These are phyloP conservation scores for Agriopis marginaria DNA, from an alignment of 2,888 invertebrate genomes.

Conservation along the genomic window DNA sequence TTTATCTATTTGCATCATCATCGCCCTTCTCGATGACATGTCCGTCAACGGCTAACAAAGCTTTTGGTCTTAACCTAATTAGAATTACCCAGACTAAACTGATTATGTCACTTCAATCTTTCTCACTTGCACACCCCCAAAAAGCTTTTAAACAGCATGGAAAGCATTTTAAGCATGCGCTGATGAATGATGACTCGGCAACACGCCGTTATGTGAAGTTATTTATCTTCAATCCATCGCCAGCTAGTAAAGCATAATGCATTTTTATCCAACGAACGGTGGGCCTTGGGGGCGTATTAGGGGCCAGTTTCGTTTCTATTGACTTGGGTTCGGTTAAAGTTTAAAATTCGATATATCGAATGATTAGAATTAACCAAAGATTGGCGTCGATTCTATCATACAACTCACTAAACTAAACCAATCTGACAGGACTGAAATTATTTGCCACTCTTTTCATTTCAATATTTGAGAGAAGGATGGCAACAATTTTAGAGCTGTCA, in stretches of 20 bases:
- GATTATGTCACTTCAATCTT: not conserved
- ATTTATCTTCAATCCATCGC: slow-evolving; percentile 67
- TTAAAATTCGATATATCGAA: no score
- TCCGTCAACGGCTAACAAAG: no score
- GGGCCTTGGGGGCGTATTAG: slow-evolving; percentile 17
- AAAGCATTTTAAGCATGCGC: slow-evolving; percentile 34
- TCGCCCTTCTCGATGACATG: not conserved
- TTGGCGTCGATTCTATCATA: no score
- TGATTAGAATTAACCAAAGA: no score
- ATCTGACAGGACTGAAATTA: no score
- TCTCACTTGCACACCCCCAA: not conserved
- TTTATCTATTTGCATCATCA: not conserved
- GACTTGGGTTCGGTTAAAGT: not conserved
- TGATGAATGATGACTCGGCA: slow-evolving; percentile 53
- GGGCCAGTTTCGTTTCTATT: slow-evolving; percentile 3
- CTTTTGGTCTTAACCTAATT: no score
- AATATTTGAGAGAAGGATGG: no score
- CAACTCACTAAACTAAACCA: no score
- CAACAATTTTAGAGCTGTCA: no score
- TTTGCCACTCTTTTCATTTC: no score
- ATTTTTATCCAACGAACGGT: slow-evolving; percentile 54
- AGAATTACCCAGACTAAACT: not conserved
- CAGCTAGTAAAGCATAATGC: slow-evolving; percentile 43
- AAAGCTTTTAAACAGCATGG: slow-evolving; percentile 5
- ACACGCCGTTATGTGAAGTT: slow-evolving; percentile 52